Conservation (phyloP, 1,140 invertebrate genomes). For the Drosophila pandora region DNA sequence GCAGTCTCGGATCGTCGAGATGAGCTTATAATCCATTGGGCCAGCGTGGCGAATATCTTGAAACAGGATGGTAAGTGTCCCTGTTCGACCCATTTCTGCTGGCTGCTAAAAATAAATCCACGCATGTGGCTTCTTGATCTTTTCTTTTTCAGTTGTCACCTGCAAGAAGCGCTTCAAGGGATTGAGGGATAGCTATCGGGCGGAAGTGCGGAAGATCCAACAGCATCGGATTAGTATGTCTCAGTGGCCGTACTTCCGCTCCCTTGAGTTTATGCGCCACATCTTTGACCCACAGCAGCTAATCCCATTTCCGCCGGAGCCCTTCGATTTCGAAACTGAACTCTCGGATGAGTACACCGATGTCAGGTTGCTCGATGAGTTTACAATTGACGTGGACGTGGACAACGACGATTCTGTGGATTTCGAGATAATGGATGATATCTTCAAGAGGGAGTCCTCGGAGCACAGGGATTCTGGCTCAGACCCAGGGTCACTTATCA, state of each 20-base stretch:
- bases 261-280: slow-evolving; percentile 59
- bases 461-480: slow-evolving; percentile 45
- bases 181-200: slow-evolving; percentile 59
- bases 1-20: slow-evolving; percentile 46
- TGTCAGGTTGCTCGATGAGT: slow-evolving; percentile 41
- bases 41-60: slow-evolving; percentile 44
- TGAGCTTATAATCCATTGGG: slow-evolving; percentile 38
- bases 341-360: background rate
- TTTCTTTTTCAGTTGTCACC: slow-evolving; percentile 20
- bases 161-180: slow-evolving; percentile 67
- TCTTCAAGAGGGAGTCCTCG: slow-evolving; percentile 54
- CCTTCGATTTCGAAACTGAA: slow-evolving; percentile 3
- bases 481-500: slow-evolving; percentile 28
- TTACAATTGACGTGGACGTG: slow-evolving; percentile 62
- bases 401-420: slow-evolving; percentile 69
- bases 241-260: slow-evolving; percentile 59
- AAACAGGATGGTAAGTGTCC: slow-evolving; percentile 48
- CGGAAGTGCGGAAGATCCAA: slow-evolving; percentile 68
- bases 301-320: slow-evolving; percentile 37
- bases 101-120: slow-evolving; percentile 12
- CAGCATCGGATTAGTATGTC: slow-evolving; percentile 26
- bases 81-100: background rate
- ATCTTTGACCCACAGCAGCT: slow-evolving; percentile 56
- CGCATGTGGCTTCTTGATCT: background rate
- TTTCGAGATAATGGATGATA: slow-evolving; percentile 69